Base-by-base conservation (phyloP, 1,140 invertebrate genomes). In the Telenomus remus region DNA sequence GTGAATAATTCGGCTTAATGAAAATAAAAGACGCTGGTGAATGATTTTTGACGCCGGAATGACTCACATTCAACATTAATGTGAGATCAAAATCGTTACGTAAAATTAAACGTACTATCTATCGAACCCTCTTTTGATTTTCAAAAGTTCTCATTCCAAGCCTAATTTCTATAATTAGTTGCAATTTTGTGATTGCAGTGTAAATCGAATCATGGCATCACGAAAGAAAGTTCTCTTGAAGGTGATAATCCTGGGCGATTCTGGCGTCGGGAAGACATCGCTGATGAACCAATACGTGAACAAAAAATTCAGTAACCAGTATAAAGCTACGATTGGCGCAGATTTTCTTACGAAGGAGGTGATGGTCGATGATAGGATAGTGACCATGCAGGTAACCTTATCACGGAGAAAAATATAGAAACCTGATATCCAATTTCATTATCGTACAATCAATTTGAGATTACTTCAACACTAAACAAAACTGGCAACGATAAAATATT, bases 201-300 rank as follows among this genome's bases (percentile, higher is more conserved):
- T 60, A 15, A 33, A 66, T 64, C 13, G n/a, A 7, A 82, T 61
- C 77, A 98, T 98, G 96, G 92, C 96, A 79, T 95, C 95, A 48
- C 93, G 96, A 83, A 98, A 97, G 93, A 98, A 98, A 93, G 93
- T 96, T 78, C 89, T 99, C 37, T 89, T 98, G 65, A 99, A 99
- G 92, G 97, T 99, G 33, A 98, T 99, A 85, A 99, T 99, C 84
- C 90, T 99, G 60, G 98, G 98, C 43, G 97, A 99, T 88, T 97
- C 96, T 80, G 97, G 97, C 79, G 98, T 99, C 64, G 98, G 98
- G 4, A 99, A 99, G 89, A 99, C 98, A 57, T 99, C 97, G n/a
- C 90, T 99, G 6, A 99, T 99, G 98, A 99, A 99, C 89, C 98
- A 99, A 89, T 99, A 98, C 93, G 98, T 99, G 63, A 99, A 98